phyloP scores from a whole-genome alignment of 2,113 vertebrate species.

The Sapajus apella region DNA sequence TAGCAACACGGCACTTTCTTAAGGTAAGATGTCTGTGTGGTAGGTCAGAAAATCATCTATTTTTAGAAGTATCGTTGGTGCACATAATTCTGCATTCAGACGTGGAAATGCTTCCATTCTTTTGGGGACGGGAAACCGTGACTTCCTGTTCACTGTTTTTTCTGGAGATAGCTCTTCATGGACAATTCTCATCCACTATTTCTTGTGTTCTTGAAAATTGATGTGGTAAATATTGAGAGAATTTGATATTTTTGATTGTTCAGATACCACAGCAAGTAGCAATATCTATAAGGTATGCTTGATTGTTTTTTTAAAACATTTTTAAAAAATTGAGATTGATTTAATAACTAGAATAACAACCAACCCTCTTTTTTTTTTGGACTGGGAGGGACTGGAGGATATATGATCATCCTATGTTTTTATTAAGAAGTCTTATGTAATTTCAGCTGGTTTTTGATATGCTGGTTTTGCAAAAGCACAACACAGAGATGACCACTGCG shows the following conservation, averaged over 20 bases:
- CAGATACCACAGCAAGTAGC: background rate
- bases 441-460: constrained; percentile 99
- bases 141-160: background rate
- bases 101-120: background rate
- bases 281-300: background rate
- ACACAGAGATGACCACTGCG: constrained; percentile 97
- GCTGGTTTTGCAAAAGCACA: constrained; percentile 99
- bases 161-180: background rate
- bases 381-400: background rate
- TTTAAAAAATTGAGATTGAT: background rate
- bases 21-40: constrained; percentile 86
- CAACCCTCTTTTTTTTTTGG: background rate
- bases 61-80: background rate
- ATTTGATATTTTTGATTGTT: background rate
- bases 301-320: background rate
- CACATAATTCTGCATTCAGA: background rate
- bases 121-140: background rate
- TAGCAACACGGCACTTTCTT: constrained; percentile 98
- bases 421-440: constrained; percentile 56
- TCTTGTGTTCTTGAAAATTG: constrained; percentile 10
- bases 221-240: background rate
- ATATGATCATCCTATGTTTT: background rate
- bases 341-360: background rate
- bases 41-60: background rate
- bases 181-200: background rate